Evolutionary conservation across 2,113 vertebrate species (phyloP), one percentile per base, ranked within the genome.

Genomic region (Girardinichthys multiradiatus): DNA sequence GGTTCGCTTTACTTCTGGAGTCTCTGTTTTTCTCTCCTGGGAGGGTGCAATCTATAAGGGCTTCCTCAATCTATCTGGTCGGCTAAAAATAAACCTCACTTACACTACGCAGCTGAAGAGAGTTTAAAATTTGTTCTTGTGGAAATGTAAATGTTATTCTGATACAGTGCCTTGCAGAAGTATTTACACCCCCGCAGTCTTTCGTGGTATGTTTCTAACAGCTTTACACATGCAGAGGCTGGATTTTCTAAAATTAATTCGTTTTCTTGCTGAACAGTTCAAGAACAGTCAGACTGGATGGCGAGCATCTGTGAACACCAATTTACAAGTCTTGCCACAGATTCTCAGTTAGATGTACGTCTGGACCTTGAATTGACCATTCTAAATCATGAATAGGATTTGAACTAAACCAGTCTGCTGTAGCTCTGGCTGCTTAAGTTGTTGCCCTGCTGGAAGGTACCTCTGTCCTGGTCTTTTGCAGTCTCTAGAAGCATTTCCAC

Each of bases 1-100:
- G 82, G 84, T 81, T 83, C 66, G 61, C 81, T 86, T 72, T 69
- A 72, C 86, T 89, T 89, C 81, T 85, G 81, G 78, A n/a, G 72
- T 78, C 80, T 85, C 68, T 82, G 74, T 83, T 85, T 85, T 84
- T 89, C 77, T 88, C 78, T 86, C 85, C 69, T 69, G 74, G 77
- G 85, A 88, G 70, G 74, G 72, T 73, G 68, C 72, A 66, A 77
- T 86, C 76, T 80, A 83, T 84, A 89, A 45, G 81, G 81, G 74
- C 89, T 88, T 90, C 89, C 86, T 90, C 65, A 68, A 82, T 72
- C 82, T 63, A 65, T 67, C 80, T 77, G 64, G 68, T 60, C 2
- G 31, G 83, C 83, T 93, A 89, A 87, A 90, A 93, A 91, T 92
- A 91, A 91, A 90, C 79, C 72, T 30, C 37, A 59, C 65, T 64